Evolutionary conservation across 1,140 invertebrate species (phyloP).

Genomic region (Dendrolimus kikuchii): DNA sequence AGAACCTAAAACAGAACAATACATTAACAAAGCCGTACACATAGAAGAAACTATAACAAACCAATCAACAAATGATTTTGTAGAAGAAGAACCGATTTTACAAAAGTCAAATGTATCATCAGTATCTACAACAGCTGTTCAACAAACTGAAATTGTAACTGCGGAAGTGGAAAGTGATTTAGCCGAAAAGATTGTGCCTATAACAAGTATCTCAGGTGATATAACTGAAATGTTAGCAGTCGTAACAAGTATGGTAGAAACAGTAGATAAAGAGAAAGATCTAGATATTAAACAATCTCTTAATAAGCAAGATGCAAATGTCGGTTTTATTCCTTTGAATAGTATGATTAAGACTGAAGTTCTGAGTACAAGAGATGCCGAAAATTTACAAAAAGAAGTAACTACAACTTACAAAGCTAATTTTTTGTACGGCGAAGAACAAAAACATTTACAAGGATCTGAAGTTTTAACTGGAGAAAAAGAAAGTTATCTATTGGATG

Average conservation of each 20-base stretch:
- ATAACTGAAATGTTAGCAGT: conserved; percentile 38
- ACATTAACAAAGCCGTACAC: conserved; percentile 50
- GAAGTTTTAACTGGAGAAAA: conserved; percentile 36
- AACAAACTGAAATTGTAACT: conserved; percentile 45
- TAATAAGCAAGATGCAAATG: conserved; percentile 22
- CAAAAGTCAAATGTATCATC: conserved; percentile 29
- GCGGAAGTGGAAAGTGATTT: conserved; percentile 43
- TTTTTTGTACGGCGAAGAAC: conserved; percentile 23
- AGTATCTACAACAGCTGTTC: conserved; percentile 26
- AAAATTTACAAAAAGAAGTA: conserved; percentile 20
- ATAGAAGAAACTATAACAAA: conserved; percentile 39
- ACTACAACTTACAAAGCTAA: conserved; percentile 22
- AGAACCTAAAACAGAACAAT: conserved; percentile 39
- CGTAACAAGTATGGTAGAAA: conserved; percentile 34
- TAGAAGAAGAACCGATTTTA: conserved; percentile 12
- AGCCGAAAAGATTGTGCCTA: conserved; percentile 11
- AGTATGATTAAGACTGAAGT: conserved; percentile 45
- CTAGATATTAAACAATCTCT: conserved; percentile 16
- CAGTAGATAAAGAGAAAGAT: conserved; percentile 41
- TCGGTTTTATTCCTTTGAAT: conserved; percentile 32
- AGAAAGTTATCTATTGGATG: conserved; percentile 24
- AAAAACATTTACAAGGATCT: conserved; percentile 30
- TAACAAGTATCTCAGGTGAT: conserved; percentile 21
- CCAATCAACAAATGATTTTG: conserved; percentile 30
- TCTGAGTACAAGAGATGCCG: conserved; percentile 20